Conservation (phyloP, 2,888 invertebrate genomes). For the Sinohyriopsis cumingii region DNA sequence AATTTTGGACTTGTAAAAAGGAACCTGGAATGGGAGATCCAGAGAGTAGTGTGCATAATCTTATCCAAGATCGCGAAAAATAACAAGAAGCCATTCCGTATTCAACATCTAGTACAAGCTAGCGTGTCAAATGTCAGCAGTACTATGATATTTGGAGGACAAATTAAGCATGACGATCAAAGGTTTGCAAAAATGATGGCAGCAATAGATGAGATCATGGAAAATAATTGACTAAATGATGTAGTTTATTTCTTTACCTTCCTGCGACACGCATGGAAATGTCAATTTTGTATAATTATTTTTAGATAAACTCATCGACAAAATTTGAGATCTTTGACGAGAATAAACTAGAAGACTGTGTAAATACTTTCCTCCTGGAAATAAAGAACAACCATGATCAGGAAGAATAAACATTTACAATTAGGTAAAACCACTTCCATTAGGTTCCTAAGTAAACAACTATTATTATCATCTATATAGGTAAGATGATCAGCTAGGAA, state of each 20-base stretch:
- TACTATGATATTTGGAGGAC: conserved; percentile 16
- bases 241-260: conserved; percentile 8
- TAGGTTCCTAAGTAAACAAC: too few relatives aligned
- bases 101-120: conserved; percentile 3
- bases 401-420: too few relatives aligned
- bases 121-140: conserved; percentile 23
- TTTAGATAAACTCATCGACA: too few relatives aligned
- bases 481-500: too few relatives aligned
- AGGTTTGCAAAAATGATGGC: conserved; percentile 7
- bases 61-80: conserved; percentile 6
- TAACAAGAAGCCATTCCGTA: conserved; percentile 14
- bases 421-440: too few relatives aligned
- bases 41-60: conserved; percentile 2
- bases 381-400: too few relatives aligned
- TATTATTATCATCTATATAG: too few relatives aligned
- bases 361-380: too few relatives aligned
- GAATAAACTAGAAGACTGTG: too few relatives aligned
- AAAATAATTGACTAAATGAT: neutral
- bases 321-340: too few relatives aligned
- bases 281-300: neutral
- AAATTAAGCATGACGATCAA: conserved; percentile 16
- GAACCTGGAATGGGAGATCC: conserved; percentile 8
- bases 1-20: conserved; percentile 26
- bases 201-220: conserved; percentile 8
- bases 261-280: conserved; percentile 15